These are phyloP conservation scores for Hexactinellida sp. DNA, from an alignment of 37 sponge, comb jelly and placozoan genomes.

Conservation along the genomic window DNA sequence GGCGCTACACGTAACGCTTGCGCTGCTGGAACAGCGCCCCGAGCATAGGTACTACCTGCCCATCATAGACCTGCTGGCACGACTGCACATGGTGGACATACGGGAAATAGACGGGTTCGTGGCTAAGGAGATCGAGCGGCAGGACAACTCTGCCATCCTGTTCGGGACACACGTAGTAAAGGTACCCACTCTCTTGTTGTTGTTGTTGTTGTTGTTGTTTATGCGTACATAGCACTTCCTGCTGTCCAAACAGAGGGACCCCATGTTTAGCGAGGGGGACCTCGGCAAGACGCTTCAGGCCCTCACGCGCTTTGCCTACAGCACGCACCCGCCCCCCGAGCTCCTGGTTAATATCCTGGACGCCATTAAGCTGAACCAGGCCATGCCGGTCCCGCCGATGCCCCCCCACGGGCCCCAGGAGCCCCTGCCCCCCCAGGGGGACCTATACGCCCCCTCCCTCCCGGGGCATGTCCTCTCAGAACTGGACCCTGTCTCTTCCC, in stretches of 20 bases:
- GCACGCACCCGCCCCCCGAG: background rate
- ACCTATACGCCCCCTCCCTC: background rate
- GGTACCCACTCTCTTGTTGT: background rate
- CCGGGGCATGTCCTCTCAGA: constrained; percentile 1
- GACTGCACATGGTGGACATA: constrained; percentile 79
- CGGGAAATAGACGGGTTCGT: constrained; percentile 69
- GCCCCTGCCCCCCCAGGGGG: background rate
- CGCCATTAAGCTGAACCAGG: background rate
- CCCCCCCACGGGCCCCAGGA: background rate
- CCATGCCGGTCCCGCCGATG: background rate
- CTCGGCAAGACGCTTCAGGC: background rate
- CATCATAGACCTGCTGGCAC: constrained; percentile 81
- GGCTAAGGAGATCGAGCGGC: constrained; percentile 44
- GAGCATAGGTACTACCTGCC: constrained; percentile 90
- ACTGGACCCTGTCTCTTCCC: background rate
- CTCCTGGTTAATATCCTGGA: background rate
- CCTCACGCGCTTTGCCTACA: background rate
- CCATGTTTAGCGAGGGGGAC: background rate
- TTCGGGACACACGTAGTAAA: background rate
- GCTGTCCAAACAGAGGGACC: background rate
- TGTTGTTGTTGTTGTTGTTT: background rate
- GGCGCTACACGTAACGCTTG: constrained; percentile 38
- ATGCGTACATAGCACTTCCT: background rate
- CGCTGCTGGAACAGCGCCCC: constrained; percentile 64
- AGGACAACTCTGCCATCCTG: background rate